These are phyloP conservation scores for Tamias sibiricus DNA, from an alignment of 2,113 vertebrate species.

Conservation along the genomic window DNA sequence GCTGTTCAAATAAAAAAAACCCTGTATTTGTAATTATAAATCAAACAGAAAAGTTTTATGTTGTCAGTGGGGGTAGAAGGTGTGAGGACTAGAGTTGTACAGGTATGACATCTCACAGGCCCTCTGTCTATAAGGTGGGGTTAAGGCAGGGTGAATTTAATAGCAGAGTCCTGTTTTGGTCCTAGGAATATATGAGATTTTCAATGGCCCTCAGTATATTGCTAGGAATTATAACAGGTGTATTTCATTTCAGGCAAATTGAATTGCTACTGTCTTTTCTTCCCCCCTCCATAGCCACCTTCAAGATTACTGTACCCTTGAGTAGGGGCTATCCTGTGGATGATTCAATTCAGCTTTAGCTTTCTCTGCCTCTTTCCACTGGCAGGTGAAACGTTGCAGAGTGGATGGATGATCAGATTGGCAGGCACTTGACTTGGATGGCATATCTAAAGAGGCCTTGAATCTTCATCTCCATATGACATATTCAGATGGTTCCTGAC, in stretches of 20 bases:
- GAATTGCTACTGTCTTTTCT: conserved; percentile 6
- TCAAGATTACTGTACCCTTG: not conserved
- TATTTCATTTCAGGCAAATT: conserved; percentile 37
- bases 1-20: conserved; percentile 50
- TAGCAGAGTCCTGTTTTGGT: not conserved
- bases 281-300: not conserved
- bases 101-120: not conserved
- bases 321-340: not conserved
- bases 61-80: conserved; percentile 4
- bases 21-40: conserved; percentile 56
- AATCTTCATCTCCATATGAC: not conserved
- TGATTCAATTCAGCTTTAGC: not conserved
- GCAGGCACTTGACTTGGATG: not conserved
- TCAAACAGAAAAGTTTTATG: conserved; percentile 24
- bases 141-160: conserved; percentile 5
- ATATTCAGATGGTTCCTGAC: not conserved
- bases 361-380: conserved; percentile 41
- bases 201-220: conserved; percentile 29
- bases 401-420: not conserved
- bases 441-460: not conserved
- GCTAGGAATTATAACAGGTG: not conserved
- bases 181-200: conserved; percentile 1
- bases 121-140: not conserved
- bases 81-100: not conserved
- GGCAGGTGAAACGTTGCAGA: not conserved